phyloP scores from a whole-genome alignment of 2,888 invertebrate genomes.

The Auanema sp. region DNA sequence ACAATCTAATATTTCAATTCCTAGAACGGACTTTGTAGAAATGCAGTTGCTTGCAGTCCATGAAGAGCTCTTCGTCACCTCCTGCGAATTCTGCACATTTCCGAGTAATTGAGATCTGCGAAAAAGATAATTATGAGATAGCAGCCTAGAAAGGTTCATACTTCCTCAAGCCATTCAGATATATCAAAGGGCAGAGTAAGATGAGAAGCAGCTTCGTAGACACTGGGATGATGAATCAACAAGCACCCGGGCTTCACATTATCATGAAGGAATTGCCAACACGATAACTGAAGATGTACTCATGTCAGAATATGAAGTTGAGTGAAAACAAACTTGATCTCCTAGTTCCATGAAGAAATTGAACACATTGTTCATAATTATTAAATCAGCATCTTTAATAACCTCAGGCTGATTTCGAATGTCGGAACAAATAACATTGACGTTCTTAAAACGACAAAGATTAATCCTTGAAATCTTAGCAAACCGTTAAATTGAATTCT shows the following conservation, averaged over 20 bases:
- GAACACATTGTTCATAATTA: conserved; percentile 75
- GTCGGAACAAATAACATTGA: conserved; percentile 69
- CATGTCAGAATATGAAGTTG: not conserved
- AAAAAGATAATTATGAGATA: not conserved
- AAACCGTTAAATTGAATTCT: conserved; percentile 25
- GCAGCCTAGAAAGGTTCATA: conserved; percentile 15
- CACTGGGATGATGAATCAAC: conserved; percentile 48
- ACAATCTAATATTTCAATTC: not conserved
- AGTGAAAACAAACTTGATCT: conserved; percentile 67
- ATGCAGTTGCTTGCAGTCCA: conserved; percentile 24
- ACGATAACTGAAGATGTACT: conserved; percentile 24
- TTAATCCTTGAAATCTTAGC: conserved; percentile 2
- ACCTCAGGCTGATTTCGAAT: conserved; percentile 70
- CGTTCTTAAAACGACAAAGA: conserved; percentile 22
- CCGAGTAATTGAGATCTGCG: conserved; percentile 26
- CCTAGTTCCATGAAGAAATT: conserved; percentile 74
- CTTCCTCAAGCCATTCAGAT: conserved; percentile 47
- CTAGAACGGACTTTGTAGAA: conserved; percentile 12
- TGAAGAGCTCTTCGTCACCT: conserved; percentile 33
- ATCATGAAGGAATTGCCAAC: conserved; percentile 42
- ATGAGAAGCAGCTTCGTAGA: conserved; percentile 41
- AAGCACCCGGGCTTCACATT: conserved; percentile 36
- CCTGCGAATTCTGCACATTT: conserved; percentile 37
- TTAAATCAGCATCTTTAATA: conserved; percentile 70
- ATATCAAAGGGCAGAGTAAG: conserved; percentile 44